phyloP scores from a whole-genome alignment of 2,888 invertebrate species.

The Drosophila atripex region DNA sequence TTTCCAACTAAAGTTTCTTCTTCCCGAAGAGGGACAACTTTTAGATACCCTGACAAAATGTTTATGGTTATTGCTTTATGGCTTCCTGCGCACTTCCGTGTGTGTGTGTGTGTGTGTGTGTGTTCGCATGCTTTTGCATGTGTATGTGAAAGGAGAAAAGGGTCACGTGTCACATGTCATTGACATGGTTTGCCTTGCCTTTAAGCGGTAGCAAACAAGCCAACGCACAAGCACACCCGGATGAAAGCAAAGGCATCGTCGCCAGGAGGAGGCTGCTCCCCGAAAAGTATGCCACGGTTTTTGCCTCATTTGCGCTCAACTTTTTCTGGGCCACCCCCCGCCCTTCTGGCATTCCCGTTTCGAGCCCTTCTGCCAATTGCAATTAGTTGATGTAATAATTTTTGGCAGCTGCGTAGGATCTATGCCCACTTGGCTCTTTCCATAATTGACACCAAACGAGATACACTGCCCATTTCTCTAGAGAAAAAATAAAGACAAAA shows the following conservation, averaged over 20 bases:
- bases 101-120: constrained; percentile 29
- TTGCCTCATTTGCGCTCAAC: constrained; percentile 68
- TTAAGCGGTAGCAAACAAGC: constrained; percentile 68
- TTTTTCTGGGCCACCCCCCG: constrained; percentile 28
- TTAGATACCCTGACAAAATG: constrained; percentile 62
- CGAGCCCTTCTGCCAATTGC: constrained; percentile 40
- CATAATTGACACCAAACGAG: constrained; percentile 32
- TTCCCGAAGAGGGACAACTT: constrained; percentile 36
- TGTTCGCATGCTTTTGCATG: constrained; percentile 27
- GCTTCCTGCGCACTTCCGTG: constrained; percentile 30
- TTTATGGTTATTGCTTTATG: constrained; percentile 73
- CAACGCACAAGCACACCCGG: constrained; percentile 27
- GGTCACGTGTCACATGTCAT: constrained; percentile 79
- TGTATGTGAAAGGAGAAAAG: constrained; percentile 55
- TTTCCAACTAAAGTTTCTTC: neutral
- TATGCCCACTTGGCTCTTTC: neutral
- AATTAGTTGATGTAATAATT: constrained; percentile 54
- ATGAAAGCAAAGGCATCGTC: constrained; percentile 31
- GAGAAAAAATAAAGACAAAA: neutral
- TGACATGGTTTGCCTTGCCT: constrained; percentile 75
- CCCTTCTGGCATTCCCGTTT: constrained; percentile 13
- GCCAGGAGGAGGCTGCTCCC: constrained; percentile 20
- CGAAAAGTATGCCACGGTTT: constrained; percentile 71
- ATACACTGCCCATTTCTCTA: constrained; percentile 6
- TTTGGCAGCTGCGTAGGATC: constrained; percentile 32